These are phyloP conservation scores for Hippolais icterina DNA, from an alignment of 2,113 vertebrate species.

Conservation along the genomic window DNA sequence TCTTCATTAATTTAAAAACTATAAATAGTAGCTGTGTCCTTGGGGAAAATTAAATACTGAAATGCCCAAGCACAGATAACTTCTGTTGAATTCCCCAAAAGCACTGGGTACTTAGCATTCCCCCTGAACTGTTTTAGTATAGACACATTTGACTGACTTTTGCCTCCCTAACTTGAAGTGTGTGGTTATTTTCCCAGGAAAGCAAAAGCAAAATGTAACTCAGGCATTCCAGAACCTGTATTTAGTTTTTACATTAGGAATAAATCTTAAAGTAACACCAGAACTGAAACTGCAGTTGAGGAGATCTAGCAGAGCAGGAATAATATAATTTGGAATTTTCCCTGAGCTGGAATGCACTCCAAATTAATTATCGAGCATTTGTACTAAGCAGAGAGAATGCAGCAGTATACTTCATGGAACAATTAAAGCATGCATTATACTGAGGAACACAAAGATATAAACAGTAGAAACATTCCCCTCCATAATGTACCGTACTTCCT, in stretches of 20 bases:
- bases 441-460: neutral
- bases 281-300: neutral
- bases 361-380: conserved; percentile 18
- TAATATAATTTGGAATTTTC: neutral
- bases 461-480: neutral
- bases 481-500: neutral
- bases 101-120: neutral
- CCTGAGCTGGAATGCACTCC: neutral
- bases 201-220: neutral
- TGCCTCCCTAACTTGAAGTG: neutral
- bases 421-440: neutral
- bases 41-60: neutral
- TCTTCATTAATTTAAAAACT: neutral
- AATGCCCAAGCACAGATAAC: neutral
- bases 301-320: neutral
- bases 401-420: neutral
- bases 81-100: neutral
- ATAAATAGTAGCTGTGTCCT: neutral
- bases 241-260: neutral
- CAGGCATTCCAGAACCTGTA: neutral
- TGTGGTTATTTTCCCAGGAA: neutral
- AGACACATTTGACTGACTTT: neutral
- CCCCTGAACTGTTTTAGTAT: neutral
- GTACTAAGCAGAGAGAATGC: neutral
- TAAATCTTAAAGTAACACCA: neutral